These are phyloP conservation scores for Heliothis peltigera DNA, from an alignment of 2,888 invertebrate species.

Conservation along the genomic window DNA sequence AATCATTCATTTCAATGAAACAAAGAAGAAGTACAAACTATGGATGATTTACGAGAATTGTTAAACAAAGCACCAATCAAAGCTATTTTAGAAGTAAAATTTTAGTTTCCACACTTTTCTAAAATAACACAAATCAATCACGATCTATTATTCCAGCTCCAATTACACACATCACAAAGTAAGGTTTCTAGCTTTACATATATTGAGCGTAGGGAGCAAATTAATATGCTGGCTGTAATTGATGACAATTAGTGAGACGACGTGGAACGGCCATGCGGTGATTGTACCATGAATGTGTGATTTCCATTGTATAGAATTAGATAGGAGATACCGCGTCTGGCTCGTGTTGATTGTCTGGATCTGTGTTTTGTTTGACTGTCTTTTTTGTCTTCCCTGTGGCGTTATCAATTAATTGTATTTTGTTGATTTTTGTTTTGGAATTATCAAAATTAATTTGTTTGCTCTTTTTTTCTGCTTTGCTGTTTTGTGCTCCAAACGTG, in stretches of 20 bases:
- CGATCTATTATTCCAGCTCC: conserved; percentile 28
- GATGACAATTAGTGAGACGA: conserved; percentile 68
- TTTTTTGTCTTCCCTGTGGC: background rate
- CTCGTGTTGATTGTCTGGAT: background rate
- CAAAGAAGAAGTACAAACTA: too few species aligned
- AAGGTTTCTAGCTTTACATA: conserved; percentile 43
- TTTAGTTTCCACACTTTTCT: background rate
- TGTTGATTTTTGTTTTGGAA: too few species aligned
- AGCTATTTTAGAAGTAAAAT: too few species aligned
- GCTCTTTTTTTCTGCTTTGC: too few species aligned
- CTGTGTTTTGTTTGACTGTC: background rate
- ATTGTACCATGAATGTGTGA: conserved; percentile 64
- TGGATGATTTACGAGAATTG: too few species aligned
- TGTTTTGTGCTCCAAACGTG: too few species aligned
- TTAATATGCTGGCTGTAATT: conserved; percentile 70
- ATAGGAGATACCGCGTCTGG: conserved; percentile 24
- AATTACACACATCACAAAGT: conserved; percentile 41
- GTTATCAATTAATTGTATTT: too few species aligned
- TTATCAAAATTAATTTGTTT: too few species aligned
- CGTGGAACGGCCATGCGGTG: conserved; percentile 55
- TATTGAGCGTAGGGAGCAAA: conserved; percentile 59
- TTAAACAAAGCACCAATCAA: too few species aligned
- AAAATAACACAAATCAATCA: conserved; percentile 11
- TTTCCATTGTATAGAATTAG: conserved; percentile 44
- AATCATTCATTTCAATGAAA: too few species aligned